phyloP scores from a whole-genome alignment of 2,797 vertebrate genomes.

The Acanthurus lineatus region DNA sequence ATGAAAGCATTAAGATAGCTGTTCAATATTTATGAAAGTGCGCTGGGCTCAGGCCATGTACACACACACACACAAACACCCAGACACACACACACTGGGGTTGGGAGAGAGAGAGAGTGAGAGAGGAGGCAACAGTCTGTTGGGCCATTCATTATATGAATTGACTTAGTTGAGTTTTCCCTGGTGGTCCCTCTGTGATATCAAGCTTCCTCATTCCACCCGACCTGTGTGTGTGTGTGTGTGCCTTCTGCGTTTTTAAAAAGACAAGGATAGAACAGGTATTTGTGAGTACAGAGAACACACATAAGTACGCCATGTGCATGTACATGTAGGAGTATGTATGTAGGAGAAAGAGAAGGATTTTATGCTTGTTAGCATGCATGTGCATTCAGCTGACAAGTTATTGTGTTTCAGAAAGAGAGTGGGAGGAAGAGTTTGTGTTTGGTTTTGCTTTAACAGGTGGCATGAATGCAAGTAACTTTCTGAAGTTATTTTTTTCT shows the following conservation, averaged over 20 bases:
- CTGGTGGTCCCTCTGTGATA: conserved; percentile 71
- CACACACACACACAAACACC: conserved; percentile 33
- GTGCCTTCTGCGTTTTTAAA: conserved; percentile 20
- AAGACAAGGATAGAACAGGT: not conserved
- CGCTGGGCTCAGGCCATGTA: conserved; percentile 48
- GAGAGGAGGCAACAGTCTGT: conserved; percentile 53
- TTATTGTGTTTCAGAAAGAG: not conserved
- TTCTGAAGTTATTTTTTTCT: not conserved
- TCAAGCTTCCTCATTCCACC: conserved; percentile 64
- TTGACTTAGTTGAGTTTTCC: conserved; percentile 80
- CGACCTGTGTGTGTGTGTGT: conserved; percentile 38
- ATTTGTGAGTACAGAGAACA: not conserved
- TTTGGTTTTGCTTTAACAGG: not conserved
- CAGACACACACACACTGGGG: conserved; percentile 24
- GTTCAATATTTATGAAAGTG: conserved; percentile 85
- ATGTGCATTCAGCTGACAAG: not conserved
- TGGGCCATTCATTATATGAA: conserved; percentile 80
- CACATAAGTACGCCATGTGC: not conserved
- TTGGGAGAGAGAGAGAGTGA: conserved; percentile 4
- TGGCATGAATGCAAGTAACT: not conserved
- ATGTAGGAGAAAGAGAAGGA: not conserved
- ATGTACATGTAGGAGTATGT: not conserved
- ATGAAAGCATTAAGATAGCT: conserved; percentile 85
- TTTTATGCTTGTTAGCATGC: not conserved
- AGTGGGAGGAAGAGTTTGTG: not conserved